A percentile compares a stretch with the other conserved stretches of the same genome.
These are phyloP conservation scores for Platalea minor DNA, from an alignment of 2,797 vertebrate genomes.

Conservation along the genomic window DNA sequence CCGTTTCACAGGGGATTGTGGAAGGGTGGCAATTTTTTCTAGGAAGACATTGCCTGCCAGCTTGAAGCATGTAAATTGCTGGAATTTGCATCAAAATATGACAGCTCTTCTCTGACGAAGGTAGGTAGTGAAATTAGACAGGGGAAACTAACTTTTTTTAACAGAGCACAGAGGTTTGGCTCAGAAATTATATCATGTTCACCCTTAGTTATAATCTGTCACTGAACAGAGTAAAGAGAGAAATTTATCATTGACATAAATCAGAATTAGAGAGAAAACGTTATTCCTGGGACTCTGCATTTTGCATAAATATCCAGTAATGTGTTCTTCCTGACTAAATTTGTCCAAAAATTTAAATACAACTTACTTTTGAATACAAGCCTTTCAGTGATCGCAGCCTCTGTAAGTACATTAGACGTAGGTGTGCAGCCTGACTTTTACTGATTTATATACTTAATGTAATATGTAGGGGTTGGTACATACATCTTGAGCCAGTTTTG, in stretches of 20 bases:
- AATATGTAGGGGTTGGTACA: neutral
- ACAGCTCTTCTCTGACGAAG: slow-evolving; percentile 63
- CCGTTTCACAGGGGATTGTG: slow-evolving; percentile 72
- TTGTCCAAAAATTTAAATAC: neutral
- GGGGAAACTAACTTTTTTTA: neutral
- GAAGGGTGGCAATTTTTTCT: slow-evolving; percentile 65
- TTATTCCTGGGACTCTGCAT: neutral
- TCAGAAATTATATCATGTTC: neutral
- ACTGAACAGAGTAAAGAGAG: neutral
- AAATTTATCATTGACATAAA: neutral
- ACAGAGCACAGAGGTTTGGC: neutral
- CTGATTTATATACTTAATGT: neutral
- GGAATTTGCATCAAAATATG: slow-evolving; percentile 62
- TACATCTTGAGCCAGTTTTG: neutral
- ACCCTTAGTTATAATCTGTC: neutral
- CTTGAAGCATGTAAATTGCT: slow-evolving; percentile 53
- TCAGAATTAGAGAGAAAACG: neutral
- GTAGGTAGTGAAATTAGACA: slow-evolving; percentile 66
- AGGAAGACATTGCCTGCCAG: slow-evolving; percentile 45
- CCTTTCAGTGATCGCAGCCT: neutral
- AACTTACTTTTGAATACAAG: slow-evolving; percentile 9
- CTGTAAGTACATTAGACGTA: neutral
- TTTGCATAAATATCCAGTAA: neutral
- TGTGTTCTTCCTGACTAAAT: neutral
- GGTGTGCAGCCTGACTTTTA: neutral